Evolutionary conservation across 2,113 vertebrate genomes (phyloP), one percentile per base, ranked within the genome.

Genomic region (Ophthalmotilapia sp.): DNA sequence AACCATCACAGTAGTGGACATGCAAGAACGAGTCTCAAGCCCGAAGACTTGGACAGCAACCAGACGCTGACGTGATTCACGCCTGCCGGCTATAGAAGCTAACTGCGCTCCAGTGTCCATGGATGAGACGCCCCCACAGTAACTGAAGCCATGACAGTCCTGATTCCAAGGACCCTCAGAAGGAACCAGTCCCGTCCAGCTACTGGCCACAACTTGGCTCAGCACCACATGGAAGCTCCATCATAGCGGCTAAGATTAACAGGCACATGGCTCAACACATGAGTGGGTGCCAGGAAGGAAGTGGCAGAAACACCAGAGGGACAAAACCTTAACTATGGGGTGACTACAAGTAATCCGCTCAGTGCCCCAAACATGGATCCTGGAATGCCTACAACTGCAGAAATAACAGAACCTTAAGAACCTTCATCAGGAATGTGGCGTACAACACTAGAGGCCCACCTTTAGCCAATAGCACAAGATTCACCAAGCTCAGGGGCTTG

Each of bases 51-150:
- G 33, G 17, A 36, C 31, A 2, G 31, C 58, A 62, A 62, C 31
- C 58, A 62, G 58, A 62, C 1, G 6, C 58, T 36, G 9, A 7
- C 31, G 19, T 36, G 4, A n/a, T 62, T 62, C 51, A 21, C 10
- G 3, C 51, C 51, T 0, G 21, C 51, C 3, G 10, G 51, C 51
- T 55, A 55, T 6, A 55, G 31, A 62, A 36, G 58, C 58, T 33
- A 11, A 62, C 58, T 62, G 29, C 15, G 0, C 29, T 19, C 58
- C 58, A 33, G 56, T 33, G 29, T 33, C 56, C 15, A 33, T 33
- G 56, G 29, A 19, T 60, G 56, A 60, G 29, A 19, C 15, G 4
- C 29, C 0, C 9, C 29, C 2, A 60, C 0, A 33, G 17, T 33
- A 17, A 60, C 29, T 60, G 56, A 4, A 17, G 29, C 14, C 8